Conservation (phyloP, 1,140 invertebrate species). For the Heliconius eleuchia region DNA sequence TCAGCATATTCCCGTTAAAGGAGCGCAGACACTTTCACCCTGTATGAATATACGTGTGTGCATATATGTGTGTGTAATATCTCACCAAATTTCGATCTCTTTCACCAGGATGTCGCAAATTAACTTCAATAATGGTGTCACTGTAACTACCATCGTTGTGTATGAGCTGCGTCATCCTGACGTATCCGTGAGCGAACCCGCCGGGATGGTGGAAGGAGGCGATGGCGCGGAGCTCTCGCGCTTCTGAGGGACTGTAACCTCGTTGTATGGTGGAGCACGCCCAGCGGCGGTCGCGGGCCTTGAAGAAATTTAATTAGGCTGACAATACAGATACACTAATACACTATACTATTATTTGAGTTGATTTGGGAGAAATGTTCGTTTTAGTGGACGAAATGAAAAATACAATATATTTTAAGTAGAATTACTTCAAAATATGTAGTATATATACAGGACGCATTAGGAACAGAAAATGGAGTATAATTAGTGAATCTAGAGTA, state of each 20-base stretch:
- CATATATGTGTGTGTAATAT: too few species aligned
- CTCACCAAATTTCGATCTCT: conserved; percentile 90
- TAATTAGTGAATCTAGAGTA: too few species aligned
- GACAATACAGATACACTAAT: neutral
- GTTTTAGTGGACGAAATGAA: too few species aligned
- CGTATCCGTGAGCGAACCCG: conserved; percentile 92
- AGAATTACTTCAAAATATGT: too few species aligned
- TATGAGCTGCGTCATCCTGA: conserved; percentile 93
- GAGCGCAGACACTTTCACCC: too few species aligned
- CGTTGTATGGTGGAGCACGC: conserved; percentile 92
- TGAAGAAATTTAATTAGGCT: neutral
- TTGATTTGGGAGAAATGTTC: too few species aligned
- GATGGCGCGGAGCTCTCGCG: conserved; percentile 91
- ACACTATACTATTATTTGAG: too few species aligned
- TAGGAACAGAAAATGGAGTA: too few species aligned
- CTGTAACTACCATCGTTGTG: conserved; percentile 93
- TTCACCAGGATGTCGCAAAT: conserved; percentile 91
- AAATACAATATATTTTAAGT: too few species aligned
- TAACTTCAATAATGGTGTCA: conserved; percentile 94
- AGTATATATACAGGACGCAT: too few species aligned
- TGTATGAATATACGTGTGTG: too few species aligned
- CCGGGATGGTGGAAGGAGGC: conserved; percentile 95
- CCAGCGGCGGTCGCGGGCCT: conserved; percentile 84
- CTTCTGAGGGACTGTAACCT: conserved; percentile 92
- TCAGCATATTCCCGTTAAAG: too few species aligned